Base-by-base conservation (phyloP, 2,888 invertebrate species). In the Camptogramma bilineatum region DNA sequence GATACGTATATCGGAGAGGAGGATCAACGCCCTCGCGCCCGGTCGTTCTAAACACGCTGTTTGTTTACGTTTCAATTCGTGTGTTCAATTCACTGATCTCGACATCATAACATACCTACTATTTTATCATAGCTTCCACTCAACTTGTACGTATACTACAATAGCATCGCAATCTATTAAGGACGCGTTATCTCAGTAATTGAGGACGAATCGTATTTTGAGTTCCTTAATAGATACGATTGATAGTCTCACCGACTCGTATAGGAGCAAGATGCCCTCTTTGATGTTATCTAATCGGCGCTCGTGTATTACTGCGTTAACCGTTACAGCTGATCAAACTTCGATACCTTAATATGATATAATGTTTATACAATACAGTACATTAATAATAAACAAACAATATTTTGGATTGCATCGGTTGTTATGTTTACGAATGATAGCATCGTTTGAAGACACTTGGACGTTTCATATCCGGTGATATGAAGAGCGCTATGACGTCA, bases 11-110 rank as follows among this genome's bases (percentile, higher is more conserved):
- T 84, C 81, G 76, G 73, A 77, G 73, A 69, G 66, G 69, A 73
- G 81, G 90, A 85, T 84, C 87, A 91, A 86, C 75, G 91, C 74
- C 87, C 91, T 83, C 79, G 59, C 80, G 90, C 79, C 88, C 90
- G 91, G 87, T 82, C 90, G 81, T 78, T 76, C 79, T 47, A 46
- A 58, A 76, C 73, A 69, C 75, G 74, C 57, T 70, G 77, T 77
- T 78, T 89, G 87, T 88, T 88, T 86, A 88, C 82, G 75, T 82
- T 80, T 80, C 70, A 82, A 78, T 75, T 75, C 77, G 77, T 70
- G 68, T 75, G 71, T 72, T 72, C 56, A 73, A 73, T 77, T 71
- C 71, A 71, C 69, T 65, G 69, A 56, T 56, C 64, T 52, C 71
- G 69, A 66, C 59, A 74, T 64, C 57, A 69, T 55, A 66, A 63